Base-by-base conservation (phyloP, 1,140 invertebrate species). In the Brachionus plicatilis region DNA sequence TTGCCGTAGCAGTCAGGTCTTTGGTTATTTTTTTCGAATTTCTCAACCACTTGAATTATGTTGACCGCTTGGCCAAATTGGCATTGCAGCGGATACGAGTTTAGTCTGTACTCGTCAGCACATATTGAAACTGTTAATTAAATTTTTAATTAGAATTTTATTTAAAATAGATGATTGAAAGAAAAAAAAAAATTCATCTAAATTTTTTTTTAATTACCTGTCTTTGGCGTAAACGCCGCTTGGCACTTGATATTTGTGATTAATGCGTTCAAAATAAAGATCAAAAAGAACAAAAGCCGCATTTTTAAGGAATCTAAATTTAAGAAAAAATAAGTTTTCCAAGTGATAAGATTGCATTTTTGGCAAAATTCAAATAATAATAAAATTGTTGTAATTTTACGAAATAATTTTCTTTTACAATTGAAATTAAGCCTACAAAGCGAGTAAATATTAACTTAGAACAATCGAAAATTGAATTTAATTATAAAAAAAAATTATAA, bases 391-490 rank as follows among this genome's bases (percentile, higher is more conserved):
- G 53, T 60, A 60, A 60, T 60, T 60, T 60, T 60, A 60, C 17
- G 53, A 60, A 60, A 60, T 60, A 60, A 20, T 60, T 60, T 56
- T 65, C 27, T 65, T 24, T 60, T 27, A 60, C 53, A 60, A 60
- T 60, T 60, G 53, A 60, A 60, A 60, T 60, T 60, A 20, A 60
- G 53, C 53, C 53, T 60, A 60, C 53, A 60, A 60, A 60, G 53
- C 41, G 68, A 72, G 68, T 72, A 72, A 72, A 72, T 72, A 72
- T 72, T 72, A 72, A 72, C 68, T 72, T 72, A 72, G 68, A 72
- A 72, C 68, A 72, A 72, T 72, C 37, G 68, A 72, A 68, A 72
- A 72, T 72, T 72, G 68, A 72, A 72, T 72, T 72, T 43, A 72
- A 72, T 41, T 72, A 43, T 72, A 72, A 43, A 29, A 72, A 72